These are phyloP conservation scores for Lypha dubia DNA, from an alignment of 2,888 invertebrate genomes.

Conservation along the genomic window DNA sequence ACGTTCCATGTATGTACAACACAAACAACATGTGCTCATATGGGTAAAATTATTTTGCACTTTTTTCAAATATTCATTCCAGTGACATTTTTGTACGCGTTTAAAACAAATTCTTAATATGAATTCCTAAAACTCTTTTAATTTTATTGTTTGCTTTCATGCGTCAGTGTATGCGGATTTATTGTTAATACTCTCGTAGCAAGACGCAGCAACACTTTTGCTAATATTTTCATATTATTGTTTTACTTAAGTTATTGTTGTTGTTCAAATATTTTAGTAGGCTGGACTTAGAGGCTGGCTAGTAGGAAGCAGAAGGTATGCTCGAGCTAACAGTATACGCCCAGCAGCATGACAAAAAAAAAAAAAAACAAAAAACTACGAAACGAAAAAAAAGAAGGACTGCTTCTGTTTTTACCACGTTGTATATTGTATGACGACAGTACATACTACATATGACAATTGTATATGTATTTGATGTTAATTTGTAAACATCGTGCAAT, in stretches of 20 bases:
- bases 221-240: conserved; percentile 56
- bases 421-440: not conserved
- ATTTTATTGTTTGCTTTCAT: too few relatives aligned
- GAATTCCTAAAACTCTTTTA: conserved; percentile 30
- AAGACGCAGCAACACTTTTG: conserved; percentile 64
- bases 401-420: conserved; percentile 51
- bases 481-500: conserved; percentile 18
- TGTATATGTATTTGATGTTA: conserved; percentile 2
- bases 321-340: conserved; percentile 74
- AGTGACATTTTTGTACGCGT: conserved; percentile 65
- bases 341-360: conserved; percentile 70
- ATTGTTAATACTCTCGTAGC: not conserved
- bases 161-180: not conserved
- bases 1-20: conserved; percentile 57
- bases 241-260: conserved; percentile 39
- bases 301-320: conserved; percentile 75
- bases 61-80: conserved; percentile 29
- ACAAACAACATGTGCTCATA: conserved; percentile 41
- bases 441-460: not conserved
- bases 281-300: conserved; percentile 74
- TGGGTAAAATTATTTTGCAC: conserved; percentile 31
- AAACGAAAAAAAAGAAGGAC: conserved; percentile 42
- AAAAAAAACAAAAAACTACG: not conserved
- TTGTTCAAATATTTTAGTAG: conserved; percentile 59
- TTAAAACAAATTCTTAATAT: conserved; percentile 20